These are phyloP conservation scores for Drosophila virilis DNA, from an alignment of 1,140 invertebrate genomes.

Conservation along the genomic window DNA sequence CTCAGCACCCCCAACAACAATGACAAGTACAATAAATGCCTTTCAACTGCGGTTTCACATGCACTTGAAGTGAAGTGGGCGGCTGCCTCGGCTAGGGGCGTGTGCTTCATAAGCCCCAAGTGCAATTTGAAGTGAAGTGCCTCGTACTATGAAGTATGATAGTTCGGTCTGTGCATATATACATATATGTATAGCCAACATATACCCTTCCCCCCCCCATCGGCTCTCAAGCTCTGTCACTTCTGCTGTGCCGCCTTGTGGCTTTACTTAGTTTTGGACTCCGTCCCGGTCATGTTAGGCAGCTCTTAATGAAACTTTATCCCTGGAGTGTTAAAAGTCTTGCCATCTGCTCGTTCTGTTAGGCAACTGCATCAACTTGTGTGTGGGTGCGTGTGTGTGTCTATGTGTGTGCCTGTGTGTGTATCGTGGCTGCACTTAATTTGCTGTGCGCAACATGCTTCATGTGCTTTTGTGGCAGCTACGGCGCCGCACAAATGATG, in stretches of 20 bases:
- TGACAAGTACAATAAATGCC: constrained; percentile 83
- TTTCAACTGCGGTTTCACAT: constrained; percentile 83
- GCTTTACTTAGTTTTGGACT: constrained; percentile 61
- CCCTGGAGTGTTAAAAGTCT: constrained; percentile 77
- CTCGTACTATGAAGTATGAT: constrained; percentile 69
- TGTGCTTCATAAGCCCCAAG: constrained; percentile 49
- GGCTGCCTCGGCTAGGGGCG: constrained; percentile 3
- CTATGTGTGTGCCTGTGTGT: constrained; percentile 3
- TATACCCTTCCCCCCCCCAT: not conserved
- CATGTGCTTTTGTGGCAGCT: constrained; percentile 29
- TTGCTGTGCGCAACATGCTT: constrained; percentile 43
- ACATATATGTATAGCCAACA: not conserved
- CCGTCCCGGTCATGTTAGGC: constrained; percentile 49
- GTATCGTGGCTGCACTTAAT: constrained; percentile 51
- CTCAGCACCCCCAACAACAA: constrained; percentile 58
- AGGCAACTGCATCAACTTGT: constrained; percentile 28
- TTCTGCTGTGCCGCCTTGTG: constrained; percentile 35
- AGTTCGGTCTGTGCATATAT: constrained; percentile 44
- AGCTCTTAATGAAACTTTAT: constrained; percentile 81
- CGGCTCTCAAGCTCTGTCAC: constrained; percentile 6
- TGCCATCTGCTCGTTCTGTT: constrained; percentile 59
- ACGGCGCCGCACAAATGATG: constrained; percentile 20
- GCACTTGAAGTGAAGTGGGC: constrained; percentile 73
- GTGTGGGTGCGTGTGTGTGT: constrained; percentile 4
- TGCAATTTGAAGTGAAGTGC: constrained; percentile 58